These are phyloP conservation scores for Poecile montanus DNA, from an alignment of 2,797 vertebrate species.

Conservation along the genomic window DNA sequence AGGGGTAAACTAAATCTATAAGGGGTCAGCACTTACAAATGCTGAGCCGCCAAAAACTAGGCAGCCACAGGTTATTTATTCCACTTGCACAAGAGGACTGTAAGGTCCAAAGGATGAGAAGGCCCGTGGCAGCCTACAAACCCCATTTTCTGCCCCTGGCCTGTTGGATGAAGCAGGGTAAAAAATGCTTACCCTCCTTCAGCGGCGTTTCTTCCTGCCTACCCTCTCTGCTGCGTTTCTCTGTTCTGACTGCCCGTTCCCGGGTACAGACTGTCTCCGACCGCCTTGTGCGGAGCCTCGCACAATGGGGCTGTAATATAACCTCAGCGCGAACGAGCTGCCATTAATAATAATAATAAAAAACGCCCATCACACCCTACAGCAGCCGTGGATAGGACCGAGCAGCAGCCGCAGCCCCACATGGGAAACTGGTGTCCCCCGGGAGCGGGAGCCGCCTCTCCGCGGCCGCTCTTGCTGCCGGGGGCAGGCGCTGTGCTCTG, in stretches of 20 bases:
- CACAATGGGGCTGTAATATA: constrained; percentile 49
- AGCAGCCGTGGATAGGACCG: not conserved
- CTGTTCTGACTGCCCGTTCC: constrained; percentile 27
- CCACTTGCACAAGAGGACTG: constrained; percentile 8
- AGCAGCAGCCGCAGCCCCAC: not conserved
- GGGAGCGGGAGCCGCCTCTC: not conserved
- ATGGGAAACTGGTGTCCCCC: not conserved
- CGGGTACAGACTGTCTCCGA: constrained; percentile 46
- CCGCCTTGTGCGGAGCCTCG: not conserved
- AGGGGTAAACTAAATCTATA: constrained; percentile 4
- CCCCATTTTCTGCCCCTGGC: not conserved
- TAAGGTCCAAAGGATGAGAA: constrained; percentile 17
- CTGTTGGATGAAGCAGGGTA: not conserved
- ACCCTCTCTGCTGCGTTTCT: not conserved
- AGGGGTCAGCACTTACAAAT: constrained; percentile 47
- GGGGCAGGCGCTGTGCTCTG: not conserved
- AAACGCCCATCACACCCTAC: constrained; percentile 4
- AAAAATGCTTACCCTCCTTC: not conserved
- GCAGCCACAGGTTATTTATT: constrained; percentile 29
- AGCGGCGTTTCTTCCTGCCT: not conserved
- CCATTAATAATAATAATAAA: constrained; percentile 53
- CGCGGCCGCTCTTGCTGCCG: not conserved
- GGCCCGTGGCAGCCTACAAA: not conserved
- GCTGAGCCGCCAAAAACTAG: constrained; percentile 54
- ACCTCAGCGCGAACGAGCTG: constrained; percentile 4